Base-by-base conservation (phyloP, 2,888 invertebrate species). In the Amphipoea lucens region DNA sequence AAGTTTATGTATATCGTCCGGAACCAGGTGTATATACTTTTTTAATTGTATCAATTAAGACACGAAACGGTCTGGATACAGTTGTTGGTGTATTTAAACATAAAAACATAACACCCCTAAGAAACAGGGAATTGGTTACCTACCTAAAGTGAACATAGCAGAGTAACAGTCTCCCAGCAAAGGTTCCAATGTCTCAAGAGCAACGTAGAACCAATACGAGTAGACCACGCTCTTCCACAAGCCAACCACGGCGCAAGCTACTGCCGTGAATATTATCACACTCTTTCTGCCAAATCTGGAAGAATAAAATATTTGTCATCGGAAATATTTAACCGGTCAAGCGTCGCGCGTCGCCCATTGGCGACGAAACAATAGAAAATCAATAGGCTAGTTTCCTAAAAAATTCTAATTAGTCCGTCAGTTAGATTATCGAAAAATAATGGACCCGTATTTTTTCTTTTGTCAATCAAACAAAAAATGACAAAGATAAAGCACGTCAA, bases 91-190 rank as follows among this genome's bases (percentile, higher is more conserved):
- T 1, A 36, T 14, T 54, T 51, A 23, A 70, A 4, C 23, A 51
- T 2, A 70, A n/a, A 23, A 70, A 2, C 23, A 51, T 2, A 70
- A n/a, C 5, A 40, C 14, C 23, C 0, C 7, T 9, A 23, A 68
- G n/a, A 40, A 57, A 40, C 9, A 71, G 40, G 11, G 1, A 60
- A 60, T 36, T 54, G 7, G 23, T 79, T 81, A 92, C 93, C 88
- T 81, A 92, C 93, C 88, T 87, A 93, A 83, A 76, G 91, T 91
- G 75, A 90, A 93, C 6, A 83, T 81, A 29, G 92, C 88, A 14
- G 93, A 92, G 79, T 90, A 92, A 45, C 84, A 85, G 68, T 94
- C 93, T 54, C 94, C 93, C 9, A 93, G 74, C 1, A 90, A 71
- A 42, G 92, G 88, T 77, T 92, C 93, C n/a, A 92, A 6, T 5